Evolutionary conservation across 1,140 invertebrate species (phyloP).

Genomic region (Anagrus nilaparvatae): DNA sequence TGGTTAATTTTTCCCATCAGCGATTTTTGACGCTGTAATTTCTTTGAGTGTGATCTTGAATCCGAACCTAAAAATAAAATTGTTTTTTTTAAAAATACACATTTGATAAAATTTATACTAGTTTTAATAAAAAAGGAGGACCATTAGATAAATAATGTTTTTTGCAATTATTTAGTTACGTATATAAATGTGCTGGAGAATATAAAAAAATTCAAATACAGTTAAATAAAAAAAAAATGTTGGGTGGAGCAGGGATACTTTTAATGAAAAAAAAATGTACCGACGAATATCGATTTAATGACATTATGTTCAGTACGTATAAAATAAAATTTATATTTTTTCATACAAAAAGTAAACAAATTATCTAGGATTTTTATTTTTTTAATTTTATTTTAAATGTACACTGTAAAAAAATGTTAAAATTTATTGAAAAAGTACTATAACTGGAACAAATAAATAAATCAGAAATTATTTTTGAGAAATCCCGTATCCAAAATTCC

Average conservation of each 20-base stretch:
- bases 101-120: no score
- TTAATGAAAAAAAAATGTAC: no score
- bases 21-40: slow-evolving; percentile 50
- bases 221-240: neutral
- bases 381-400: no score
- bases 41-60: slow-evolving; percentile 47
- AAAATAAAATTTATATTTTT: neutral
- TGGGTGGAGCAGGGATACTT: no score
- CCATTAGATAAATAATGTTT: no score
- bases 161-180: no score
- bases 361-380: neutral
- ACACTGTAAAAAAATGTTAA: no score
- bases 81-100: neutral
- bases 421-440: no score
- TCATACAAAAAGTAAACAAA: neutral
- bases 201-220: neutral
- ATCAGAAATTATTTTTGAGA: no score
- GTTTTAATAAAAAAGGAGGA: no score
- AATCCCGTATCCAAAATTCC: no score
- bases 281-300: neutral
- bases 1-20: slow-evolving; percentile 56
- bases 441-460: no score
- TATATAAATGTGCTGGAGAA: neutral
- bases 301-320: neutral
- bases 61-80: slow-evolving; percentile 41